Percentiles rank a stretch among this genome's conserved stretches.
phyloP scores from a whole-genome alignment of 2,113 vertebrate species.

The Mesocricetus auratus region DNA sequence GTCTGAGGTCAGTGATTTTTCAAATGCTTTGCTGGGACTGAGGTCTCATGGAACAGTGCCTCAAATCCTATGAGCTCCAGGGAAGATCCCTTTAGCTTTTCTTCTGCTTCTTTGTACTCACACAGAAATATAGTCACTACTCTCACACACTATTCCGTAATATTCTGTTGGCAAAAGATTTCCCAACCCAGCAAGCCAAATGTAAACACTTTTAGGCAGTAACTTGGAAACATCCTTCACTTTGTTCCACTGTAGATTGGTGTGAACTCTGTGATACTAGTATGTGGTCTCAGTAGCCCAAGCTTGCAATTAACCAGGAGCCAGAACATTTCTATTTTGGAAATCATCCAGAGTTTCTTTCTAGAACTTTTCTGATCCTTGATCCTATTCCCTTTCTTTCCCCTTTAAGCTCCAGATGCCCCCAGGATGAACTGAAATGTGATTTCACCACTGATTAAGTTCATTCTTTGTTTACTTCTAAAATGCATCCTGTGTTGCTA shows the following conservation, averaged over 20 bases:
- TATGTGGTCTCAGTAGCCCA: not conserved
- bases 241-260: not conserved
- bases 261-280: not conserved
- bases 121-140: not conserved
- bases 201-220: not conserved
- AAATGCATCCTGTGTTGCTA: not conserved
- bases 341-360: not conserved
- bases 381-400: not conserved
- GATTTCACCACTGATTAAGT: conserved; percentile 24
- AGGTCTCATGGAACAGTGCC: not conserved
- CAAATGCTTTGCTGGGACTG: not conserved
- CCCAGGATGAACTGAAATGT: not conserved
- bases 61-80: not conserved
- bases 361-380: not conserved
- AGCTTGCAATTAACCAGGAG: not conserved
- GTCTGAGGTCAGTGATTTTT: not conserved
- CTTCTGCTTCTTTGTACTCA: not conserved
- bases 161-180: not conserved
- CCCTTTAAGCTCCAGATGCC: not conserved
- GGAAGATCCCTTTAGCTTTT: not conserved
- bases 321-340: not conserved
- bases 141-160: not conserved
- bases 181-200: not conserved
- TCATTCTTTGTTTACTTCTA: conserved; percentile 7
- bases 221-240: not conserved